Percentiles rank a stretch among this genome's conserved stretches.
phyloP scores from a whole-genome alignment of 2,113 vertebrate species.

The Hemicordylus capensis region DNA sequence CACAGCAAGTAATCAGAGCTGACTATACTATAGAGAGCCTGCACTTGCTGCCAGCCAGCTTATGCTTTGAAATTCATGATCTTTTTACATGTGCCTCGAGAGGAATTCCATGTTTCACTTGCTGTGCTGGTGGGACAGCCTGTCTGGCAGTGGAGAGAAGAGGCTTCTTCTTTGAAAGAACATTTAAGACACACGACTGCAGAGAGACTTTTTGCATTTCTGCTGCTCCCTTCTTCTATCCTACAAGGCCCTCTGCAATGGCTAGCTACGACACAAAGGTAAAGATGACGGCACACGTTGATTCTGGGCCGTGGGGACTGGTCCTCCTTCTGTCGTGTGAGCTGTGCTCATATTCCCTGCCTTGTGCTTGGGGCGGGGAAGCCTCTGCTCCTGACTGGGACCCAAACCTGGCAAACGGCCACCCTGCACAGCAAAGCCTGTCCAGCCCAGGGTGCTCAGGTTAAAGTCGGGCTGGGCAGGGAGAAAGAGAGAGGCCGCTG shows the following conservation, averaged over 20 bases:
- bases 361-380: too few relatives aligned
- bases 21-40: rapidly evolving
- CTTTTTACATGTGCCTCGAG: rapidly evolving
- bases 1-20: neutral
- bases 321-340: neutral
- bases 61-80: neutral
- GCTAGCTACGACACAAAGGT: neutral
- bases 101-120: rapidly evolving
- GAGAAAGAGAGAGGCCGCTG: neutral
- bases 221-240: neutral
- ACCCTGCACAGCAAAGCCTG: too few relatives aligned
- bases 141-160: neutral
- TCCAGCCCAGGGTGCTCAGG: too few relatives aligned
- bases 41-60: neutral
- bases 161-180: rapidly evolving
- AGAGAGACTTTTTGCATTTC: neutral
- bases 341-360: too few relatives aligned
- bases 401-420: too few relatives aligned
- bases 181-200: rapidly evolving
- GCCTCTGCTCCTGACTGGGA: too few relatives aligned
- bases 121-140: neutral
- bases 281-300: neutral
- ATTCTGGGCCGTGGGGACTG: too few relatives aligned
- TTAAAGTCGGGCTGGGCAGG: neutral
- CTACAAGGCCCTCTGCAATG: rapidly evolving